phyloP scores from a whole-genome alignment of 2,797 vertebrate genomes.

The Galago senegalensis region DNA sequence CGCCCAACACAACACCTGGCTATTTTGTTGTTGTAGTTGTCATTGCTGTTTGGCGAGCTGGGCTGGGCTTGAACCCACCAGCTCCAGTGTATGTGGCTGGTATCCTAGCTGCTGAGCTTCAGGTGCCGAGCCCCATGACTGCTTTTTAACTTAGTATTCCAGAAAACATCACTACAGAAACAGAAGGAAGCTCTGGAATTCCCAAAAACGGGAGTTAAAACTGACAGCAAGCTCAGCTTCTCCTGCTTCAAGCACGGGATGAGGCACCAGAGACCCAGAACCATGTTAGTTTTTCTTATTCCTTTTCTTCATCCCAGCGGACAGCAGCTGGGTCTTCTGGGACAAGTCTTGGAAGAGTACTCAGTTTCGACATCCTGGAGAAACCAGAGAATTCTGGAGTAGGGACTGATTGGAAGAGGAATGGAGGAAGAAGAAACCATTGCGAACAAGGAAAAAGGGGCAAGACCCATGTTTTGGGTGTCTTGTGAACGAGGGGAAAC shows the following conservation, averaged over 20 bases:
- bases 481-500: neutral
- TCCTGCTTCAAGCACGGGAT: neutral
- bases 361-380: neutral
- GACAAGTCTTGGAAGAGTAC: neutral
- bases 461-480: accelerated
- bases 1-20: no score
- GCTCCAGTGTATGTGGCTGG: no score
- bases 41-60: no score
- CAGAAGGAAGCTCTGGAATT: neutral
- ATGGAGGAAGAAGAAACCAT: neutral
- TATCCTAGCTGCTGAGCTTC: no score
- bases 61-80: no score
- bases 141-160: neutral
- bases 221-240: neutral
- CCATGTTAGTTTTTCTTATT: neutral
- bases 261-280: neutral
- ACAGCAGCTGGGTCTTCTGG: neutral
- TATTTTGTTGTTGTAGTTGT: no score
- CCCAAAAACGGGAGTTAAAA: neutral
- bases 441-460: neutral
- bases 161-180: neutral
- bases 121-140: neutral
- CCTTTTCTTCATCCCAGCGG: neutral
- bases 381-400: neutral
- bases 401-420: neutral